Base-by-base conservation (phyloP, 2,888 invertebrate genomes). In the Hoplodrina ambigua region DNA sequence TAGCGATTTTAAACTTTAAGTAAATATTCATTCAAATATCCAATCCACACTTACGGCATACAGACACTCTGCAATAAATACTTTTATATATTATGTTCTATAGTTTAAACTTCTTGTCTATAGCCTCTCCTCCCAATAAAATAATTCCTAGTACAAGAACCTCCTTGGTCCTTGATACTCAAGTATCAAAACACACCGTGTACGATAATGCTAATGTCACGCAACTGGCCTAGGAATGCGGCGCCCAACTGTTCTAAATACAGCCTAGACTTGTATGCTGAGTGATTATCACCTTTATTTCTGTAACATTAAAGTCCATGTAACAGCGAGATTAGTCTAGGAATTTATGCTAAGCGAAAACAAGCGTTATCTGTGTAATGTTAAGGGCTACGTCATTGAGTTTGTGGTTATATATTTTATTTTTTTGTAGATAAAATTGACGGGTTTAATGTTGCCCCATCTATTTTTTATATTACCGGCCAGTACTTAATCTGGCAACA, bases 201-300 rank as follows among this genome's bases (percentile, higher is more conserved):
- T 57, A 65, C 80, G 54, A 80, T 69, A 73, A 72, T 77, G 83
- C 71, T 65, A 83, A 80, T 83, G 57, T 69, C 75, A 73, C 65
- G 67, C 74, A 71, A 72, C 70, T 57, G 20, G 72, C 54, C 64
- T 60, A 65, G 82, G 82, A 82, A 82, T 82, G 84, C 72, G 65
- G 80, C 62, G 59, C 37, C 50, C 76, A 52, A 71, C 71, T 81
- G 68, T 81, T 67, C 78, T 83, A 59, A 81, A 81, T 81, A 78
- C 66, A 77, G 61, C 69, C 73, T 65, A 54, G 30, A 6, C 37
- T 41, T 37, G 13, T 49, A 25, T 41, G 70, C 57, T 60, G 25
- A 71, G 37, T 11, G 0, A 76, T 65, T 54, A 33, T 72, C 49
- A 56, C 6, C 57, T 53, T 54, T 81, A 63, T 54, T 10, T 20